phyloP scores from a whole-genome alignment of 2,888 invertebrate species.

The Amphipoea oculea region DNA sequence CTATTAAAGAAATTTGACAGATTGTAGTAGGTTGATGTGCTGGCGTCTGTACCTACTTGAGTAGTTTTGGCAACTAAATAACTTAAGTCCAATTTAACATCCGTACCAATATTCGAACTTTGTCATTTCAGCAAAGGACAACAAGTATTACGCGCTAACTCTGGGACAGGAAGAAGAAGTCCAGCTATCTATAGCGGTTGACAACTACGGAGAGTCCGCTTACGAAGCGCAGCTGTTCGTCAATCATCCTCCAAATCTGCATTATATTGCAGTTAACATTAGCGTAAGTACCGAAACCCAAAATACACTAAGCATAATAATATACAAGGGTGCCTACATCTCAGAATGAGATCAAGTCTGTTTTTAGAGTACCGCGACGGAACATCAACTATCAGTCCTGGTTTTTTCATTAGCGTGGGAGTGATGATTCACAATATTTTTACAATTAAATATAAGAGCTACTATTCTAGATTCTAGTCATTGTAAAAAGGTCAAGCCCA shows the following conservation, averaged over 20 bases:
- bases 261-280: conserved; percentile 94
- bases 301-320: not conserved
- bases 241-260: conserved; percentile 94
- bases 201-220: conserved; percentile 96
- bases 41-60: too few species aligned
- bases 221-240: conserved; percentile 96
- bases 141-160: conserved; percentile 88
- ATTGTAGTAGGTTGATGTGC: too few species aligned
- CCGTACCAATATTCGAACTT: not conserved
- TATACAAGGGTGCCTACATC: not conserved
- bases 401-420: not conserved
- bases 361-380: too few species aligned
- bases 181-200: conserved; percentile 93
- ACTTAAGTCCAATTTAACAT: too few species aligned
- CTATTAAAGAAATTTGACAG: too few species aligned
- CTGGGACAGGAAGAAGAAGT: conserved; percentile 95
- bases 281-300: conserved; percentile 86
- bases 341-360: not conserved
- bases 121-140: conserved; percentile 80
- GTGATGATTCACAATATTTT: not conserved
- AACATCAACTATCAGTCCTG: conserved; percentile 32
- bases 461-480: not conserved
- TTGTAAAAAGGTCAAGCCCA: conserved; percentile 4
- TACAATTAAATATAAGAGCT: too few species aligned
- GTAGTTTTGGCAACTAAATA: not conserved